phyloP scores from a whole-genome alignment of 2,797 vertebrate species.

The Sebastes kiyomatsui region DNA sequence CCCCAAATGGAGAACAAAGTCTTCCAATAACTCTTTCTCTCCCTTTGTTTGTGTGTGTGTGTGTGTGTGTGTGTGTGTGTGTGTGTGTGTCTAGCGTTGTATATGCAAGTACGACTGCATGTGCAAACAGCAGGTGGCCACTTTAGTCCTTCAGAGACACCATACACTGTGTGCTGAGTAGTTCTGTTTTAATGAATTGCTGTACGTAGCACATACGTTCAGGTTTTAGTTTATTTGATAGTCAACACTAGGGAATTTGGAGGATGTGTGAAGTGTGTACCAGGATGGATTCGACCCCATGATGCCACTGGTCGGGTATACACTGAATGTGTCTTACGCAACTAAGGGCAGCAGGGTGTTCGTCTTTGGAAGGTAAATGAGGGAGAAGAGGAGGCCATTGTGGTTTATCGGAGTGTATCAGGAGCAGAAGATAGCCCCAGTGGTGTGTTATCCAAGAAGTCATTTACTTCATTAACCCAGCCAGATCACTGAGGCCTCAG shows the following conservation, averaged over 20 bases:
- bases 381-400: conserved; percentile 36
- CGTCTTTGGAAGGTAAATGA: conserved; percentile 42
- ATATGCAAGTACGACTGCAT: conserved; percentile 15
- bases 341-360: background rate
- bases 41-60: conserved; percentile 19
- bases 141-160: conserved; percentile 8
- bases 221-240: background rate
- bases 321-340: background rate
- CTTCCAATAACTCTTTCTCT: conserved; percentile 28
- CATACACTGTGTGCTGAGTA: background rate
- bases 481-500: conserved; percentile 71
- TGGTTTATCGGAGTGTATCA: conserved; percentile 58
- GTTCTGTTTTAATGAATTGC: conserved; percentile 16
- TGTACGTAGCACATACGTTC: background rate
- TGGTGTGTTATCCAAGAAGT: conserved; percentile 70
- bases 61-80: conserved; percentile 17
- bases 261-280: background rate
- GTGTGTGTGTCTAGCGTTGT: conserved; percentile 8
- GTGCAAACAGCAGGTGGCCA: conserved; percentile 37
- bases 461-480: conserved; percentile 80
- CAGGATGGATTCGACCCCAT: background rate
- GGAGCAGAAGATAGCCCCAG: conserved; percentile 50
- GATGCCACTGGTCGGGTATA: background rate
- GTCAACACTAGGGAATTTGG: background rate
- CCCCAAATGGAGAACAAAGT: conserved; percentile 51